Percentiles rank a stretch among this genome's conserved stretches.
Conservation (phyloP, 2,113 vertebrate species). For the Peucedramus taeniatus region DNA sequence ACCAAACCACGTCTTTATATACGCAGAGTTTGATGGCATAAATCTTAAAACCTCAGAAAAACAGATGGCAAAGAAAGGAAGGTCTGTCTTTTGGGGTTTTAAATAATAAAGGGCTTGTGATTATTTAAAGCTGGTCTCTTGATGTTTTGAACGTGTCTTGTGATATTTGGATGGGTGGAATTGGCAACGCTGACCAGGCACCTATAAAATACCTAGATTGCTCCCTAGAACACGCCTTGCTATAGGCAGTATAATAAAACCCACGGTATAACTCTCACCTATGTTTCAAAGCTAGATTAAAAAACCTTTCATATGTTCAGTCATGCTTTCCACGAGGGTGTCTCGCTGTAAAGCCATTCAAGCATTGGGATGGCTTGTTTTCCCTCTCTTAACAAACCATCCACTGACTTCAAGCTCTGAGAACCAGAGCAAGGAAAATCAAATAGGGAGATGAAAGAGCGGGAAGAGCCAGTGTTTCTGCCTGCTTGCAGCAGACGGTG, state of each 20-base stretch:
- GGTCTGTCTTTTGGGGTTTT: conserved; percentile 2
- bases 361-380: neutral
- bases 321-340: neutral
- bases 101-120: conserved; percentile 26
- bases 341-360: neutral
- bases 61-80: conserved; percentile 36
- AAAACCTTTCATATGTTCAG: neutral
- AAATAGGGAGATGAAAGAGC: neutral
- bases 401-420: neutral
- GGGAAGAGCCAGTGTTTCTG: neutral
- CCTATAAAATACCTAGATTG: neutral
- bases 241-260: neutral
- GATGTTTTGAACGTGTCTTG: neutral
- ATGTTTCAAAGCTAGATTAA: neutral
- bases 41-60: conserved; percentile 51
- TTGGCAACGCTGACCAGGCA: rapidly evolving
- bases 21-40: neutral
- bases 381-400: rapidly evolving
- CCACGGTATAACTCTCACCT: neutral
- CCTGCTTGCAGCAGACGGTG: neutral
- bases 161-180: neutral
- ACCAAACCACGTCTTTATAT: neutral
- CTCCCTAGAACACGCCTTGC: neutral
- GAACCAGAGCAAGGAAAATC: neutral
- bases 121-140: neutral